Evolutionary conservation across 2,113 vertebrate species (phyloP), one percentile per base, ranked within the genome.

Genomic region (Elephas maximus): DNA sequence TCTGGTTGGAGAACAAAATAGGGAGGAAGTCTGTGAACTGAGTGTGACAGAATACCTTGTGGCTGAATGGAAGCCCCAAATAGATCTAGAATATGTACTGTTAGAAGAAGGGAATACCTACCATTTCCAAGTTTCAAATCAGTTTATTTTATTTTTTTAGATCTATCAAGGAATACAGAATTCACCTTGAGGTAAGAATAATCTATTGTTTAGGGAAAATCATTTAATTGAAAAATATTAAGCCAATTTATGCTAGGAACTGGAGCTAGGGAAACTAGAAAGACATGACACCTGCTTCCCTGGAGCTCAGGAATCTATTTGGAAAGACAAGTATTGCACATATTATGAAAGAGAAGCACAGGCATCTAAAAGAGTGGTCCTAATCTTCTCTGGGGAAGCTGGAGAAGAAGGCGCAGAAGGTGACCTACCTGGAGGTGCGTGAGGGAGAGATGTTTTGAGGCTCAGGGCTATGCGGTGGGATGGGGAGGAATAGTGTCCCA

Each of bases 361-460:
- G 21, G 76, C 12, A 3, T 57, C 1, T 0, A 0, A 2, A 23
- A 2, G 8, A 48, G 28, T 3, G 28, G 24, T 20, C 37, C 71
- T 57, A 9, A 20, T 20, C 12, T 51, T 44, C 62, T 74, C 33
- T 53, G 44, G 10, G 11, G 62, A 44, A 63, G 21, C 37, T 23
- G 9, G 41, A 79, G 17, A 12, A 45, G 28, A 62, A 28, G 10
- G 6, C 8, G 80, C 41, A 71, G 37, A 76, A 51, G 2, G 30
- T 48, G 24, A 5, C 33, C 24, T 80, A 5, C 33, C 24, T 80
- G 44, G 24, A 67, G 45, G 37, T 28, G 3, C 26, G 53, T 51
- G 60, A 88, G 74, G 20, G 81, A 51, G 1, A 65, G 85, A 30
- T 18, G 18, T 17, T 83, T 57, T 10, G 7, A 45, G 65, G 8